Conservation (phyloP, 2,888 invertebrate genomes). For the Adineta ricciae region DNA sequence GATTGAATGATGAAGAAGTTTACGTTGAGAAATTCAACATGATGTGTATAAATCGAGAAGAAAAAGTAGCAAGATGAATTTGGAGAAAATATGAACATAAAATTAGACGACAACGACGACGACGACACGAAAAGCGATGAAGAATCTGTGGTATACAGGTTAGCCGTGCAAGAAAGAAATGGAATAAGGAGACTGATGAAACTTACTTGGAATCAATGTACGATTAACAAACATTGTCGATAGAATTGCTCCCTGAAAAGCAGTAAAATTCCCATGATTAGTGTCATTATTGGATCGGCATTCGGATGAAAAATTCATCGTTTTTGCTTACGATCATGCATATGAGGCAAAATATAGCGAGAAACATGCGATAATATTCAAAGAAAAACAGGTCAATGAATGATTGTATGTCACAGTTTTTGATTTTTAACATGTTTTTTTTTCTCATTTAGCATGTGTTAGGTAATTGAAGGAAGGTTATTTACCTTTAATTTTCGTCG, state of each 20-base stretch:
- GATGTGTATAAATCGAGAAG: background rate
- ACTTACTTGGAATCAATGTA: constrained; percentile 36
- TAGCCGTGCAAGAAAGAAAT: background rate
- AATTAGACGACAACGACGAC: background rate
- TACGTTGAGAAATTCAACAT: background rate
- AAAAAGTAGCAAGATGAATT: background rate
- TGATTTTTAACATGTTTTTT: background rate
- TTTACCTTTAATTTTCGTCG: constrained; percentile 90
- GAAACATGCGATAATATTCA: background rate
- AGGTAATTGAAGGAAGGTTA: constrained; percentile 11
- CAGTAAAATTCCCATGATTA: too few species aligned
- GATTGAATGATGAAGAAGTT: background rate
- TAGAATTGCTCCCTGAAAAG: constrained; percentile 78
- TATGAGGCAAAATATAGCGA: background rate
- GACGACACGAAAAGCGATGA: background rate
- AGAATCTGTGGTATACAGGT: background rate
- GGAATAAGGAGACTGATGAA: too few species aligned
- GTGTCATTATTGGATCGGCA: too few species aligned
- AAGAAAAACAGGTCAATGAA: too few species aligned
- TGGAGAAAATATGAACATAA: background rate
- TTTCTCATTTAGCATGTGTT: background rate
- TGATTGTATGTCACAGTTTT: too few species aligned
- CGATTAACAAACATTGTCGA: constrained; percentile 99
- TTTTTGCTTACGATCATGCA: background rate
- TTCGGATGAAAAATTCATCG: too few species aligned